Percentiles rank a stretch among this genome's conserved stretches.
Evolutionary conservation across 2,888 invertebrate species (phyloP).

Genomic region (Metellina segmentata): DNA sequence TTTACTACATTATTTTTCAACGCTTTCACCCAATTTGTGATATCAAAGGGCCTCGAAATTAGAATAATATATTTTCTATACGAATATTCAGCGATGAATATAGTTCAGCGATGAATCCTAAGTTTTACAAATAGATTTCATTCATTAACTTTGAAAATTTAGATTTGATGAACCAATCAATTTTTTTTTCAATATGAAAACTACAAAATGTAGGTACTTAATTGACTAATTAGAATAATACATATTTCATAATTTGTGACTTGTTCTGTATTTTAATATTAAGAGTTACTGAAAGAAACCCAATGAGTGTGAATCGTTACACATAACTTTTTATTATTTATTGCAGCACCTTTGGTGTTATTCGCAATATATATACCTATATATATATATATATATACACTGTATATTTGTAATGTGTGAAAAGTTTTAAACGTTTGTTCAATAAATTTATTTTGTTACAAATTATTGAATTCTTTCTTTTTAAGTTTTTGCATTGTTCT

Average conservation of each 20-base stretch:
- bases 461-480: neutral
- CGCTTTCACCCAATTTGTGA: neutral
- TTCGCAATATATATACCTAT: neutral
- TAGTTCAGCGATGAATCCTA: no score
- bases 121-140: no score
- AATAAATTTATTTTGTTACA: slow-evolving; percentile 36
- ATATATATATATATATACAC: neutral
- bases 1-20: neutral
- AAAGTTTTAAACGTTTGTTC: slow-evolving; percentile 17
- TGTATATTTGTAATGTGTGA: slow-evolving; percentile 35
- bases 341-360: neutral
- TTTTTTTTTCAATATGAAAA: no score
- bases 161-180: no score
- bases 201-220: no score
- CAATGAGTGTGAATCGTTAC: neutral
- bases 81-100: no score
- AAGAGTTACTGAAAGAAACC: no score
- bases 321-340: neutral
- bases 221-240: no score
- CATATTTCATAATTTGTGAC: no score
- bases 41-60: neutral
- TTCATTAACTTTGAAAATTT: no score
- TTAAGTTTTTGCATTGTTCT: neutral
- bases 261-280: no score
- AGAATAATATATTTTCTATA: neutral